These are phyloP conservation scores for Altica lythri DNA, from an alignment of 2,888 invertebrate genomes.

Conservation along the genomic window DNA sequence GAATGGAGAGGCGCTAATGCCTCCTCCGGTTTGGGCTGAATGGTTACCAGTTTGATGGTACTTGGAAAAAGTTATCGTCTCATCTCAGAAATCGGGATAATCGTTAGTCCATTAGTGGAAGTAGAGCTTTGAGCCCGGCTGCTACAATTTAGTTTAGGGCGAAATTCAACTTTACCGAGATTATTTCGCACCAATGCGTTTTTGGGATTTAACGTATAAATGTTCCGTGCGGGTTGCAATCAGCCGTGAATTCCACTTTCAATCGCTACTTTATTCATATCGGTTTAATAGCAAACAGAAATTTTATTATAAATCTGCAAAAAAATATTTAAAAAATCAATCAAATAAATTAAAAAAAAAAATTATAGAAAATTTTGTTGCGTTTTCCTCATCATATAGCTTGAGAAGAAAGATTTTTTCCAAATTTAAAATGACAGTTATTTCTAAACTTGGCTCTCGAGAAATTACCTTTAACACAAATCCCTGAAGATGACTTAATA, in stretches of 20 bases:
- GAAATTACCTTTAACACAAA: too few relatives aligned
- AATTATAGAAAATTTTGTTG: too few relatives aligned
- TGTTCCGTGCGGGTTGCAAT: slow-evolving; percentile 41
- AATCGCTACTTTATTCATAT: too few relatives aligned
- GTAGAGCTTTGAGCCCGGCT: slow-evolving; percentile 44
- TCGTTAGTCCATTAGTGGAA: slow-evolving; percentile 54
- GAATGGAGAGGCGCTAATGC: slow-evolving; percentile 7
- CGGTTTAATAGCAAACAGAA: too few relatives aligned
- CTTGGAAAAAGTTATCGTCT: slow-evolving; percentile 48
- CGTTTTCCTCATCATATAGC: too few relatives aligned
- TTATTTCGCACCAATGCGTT: slow-evolving; percentile 50
- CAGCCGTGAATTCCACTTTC: slow-evolving; percentile 20
- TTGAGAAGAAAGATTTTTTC: too few relatives aligned
- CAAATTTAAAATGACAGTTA: too few relatives aligned
- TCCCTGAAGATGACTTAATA: too few relatives aligned
- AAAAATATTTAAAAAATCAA: too few relatives aligned
- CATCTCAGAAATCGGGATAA: slow-evolving; percentile 53
- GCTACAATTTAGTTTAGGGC: slow-evolving; percentile 42
- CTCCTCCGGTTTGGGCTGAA: slow-evolving; percentile 6
- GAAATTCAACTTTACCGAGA: slow-evolving; percentile 46
- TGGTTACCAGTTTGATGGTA: slow-evolving; percentile 26
- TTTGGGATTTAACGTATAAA: slow-evolving; percentile 43
- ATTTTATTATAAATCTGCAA: too few relatives aligned
- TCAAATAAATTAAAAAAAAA: too few relatives aligned
- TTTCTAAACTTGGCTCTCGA: too few relatives aligned